Conservation (phyloP, 92 coral and sea anemone genomes). For the Hydrozoanthus gracilis region DNA sequence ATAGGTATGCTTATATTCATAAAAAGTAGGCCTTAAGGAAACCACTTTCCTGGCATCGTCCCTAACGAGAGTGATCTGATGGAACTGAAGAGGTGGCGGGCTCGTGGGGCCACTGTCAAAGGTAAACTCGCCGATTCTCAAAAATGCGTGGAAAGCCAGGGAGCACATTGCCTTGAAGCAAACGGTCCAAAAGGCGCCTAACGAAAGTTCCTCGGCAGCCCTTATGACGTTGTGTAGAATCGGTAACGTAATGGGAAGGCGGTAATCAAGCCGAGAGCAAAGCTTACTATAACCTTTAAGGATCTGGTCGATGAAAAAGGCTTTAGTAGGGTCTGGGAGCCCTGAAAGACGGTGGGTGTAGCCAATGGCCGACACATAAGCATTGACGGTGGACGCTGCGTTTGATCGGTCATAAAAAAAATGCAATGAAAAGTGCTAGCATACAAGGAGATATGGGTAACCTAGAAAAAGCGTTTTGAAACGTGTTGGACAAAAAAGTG, state of each 20-base stretch:
- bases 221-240: constrained; percentile 14
- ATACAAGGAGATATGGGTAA: constrained; percentile 57
- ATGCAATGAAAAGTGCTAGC: constrained; percentile 65
- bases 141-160: no score
- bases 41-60: no score
- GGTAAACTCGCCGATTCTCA: no score
- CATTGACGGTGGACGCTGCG: constrained; percentile 63
- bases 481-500: constrained; percentile 17
- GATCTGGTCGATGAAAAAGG: constrained; percentile 54
- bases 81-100: no score
- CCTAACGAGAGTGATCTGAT: no score
- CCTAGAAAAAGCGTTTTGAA: not conserved
- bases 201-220: no score
- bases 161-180: no score
- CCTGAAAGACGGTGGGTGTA: constrained; percentile 55
- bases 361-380: constrained; percentile 56
- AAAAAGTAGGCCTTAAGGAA: no score
- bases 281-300: constrained; percentile 60
- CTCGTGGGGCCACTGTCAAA: no score
- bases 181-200: no score
- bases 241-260: constrained; percentile 63
- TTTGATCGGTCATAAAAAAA: constrained; percentile 52
- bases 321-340: constrained; percentile 46
- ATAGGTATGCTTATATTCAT: no score
- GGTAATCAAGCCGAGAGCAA: constrained; percentile 50